phyloP scores from a whole-genome alignment of 2,113 vertebrate species.

The Malurus alboscapulatus region DNA sequence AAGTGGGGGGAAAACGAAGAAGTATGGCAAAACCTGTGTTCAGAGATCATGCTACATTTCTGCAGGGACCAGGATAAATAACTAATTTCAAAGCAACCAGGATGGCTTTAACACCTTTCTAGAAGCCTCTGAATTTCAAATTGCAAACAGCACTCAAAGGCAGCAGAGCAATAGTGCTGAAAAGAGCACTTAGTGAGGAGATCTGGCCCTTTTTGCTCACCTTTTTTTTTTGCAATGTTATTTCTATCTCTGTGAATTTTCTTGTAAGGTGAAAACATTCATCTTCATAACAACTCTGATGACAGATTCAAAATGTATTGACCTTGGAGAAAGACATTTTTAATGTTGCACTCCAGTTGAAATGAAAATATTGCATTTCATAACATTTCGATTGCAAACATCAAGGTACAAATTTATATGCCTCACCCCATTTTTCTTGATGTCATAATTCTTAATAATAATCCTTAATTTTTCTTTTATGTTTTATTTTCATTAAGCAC shows the following conservation, averaged over 20 bases:
- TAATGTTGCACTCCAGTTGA: not conserved
- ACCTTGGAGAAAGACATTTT: constrained; percentile 19
- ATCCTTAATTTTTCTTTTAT: not conserved
- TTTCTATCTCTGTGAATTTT: not conserved
- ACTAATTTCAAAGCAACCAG: not conserved
- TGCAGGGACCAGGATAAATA: not conserved
- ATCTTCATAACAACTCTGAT: constrained; percentile 18
- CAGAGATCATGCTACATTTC: not conserved
- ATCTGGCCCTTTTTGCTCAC: not conserved
- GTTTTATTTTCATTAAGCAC: not conserved
- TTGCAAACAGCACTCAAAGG: not conserved
- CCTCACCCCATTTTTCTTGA: not conserved
- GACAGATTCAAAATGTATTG: constrained; percentile 23
- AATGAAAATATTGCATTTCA: not conserved
- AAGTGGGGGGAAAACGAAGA: not conserved
- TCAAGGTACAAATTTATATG: not conserved
- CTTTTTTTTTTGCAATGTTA: not conserved
- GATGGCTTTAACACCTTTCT: not conserved
- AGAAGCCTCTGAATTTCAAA: constrained; percentile 24
- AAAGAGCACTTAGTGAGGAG: not conserved
- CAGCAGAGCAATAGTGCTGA: not conserved
- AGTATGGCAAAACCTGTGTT: not conserved
- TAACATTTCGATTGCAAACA: not conserved
- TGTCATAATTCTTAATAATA: not conserved
- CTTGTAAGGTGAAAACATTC: constrained; percentile 17